Evolutionary conservation across 2,113 vertebrate genomes (phyloP).

Genomic region (Peromyscus polionotus): DNA sequence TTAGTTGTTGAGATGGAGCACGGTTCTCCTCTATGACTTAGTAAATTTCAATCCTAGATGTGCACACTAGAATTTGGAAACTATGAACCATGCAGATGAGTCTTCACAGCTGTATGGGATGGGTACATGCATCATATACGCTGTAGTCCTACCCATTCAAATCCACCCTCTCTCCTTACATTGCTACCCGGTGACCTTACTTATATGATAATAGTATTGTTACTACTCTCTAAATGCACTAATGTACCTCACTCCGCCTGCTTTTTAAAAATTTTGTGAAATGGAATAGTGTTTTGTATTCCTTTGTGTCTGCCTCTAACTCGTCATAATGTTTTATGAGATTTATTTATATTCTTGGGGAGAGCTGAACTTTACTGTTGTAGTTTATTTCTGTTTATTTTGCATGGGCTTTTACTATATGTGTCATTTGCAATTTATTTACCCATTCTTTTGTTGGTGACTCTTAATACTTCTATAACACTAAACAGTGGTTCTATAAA

Average conservation of each 20-base stretch:
- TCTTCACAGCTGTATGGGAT: background rate
- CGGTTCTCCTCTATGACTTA: background rate
- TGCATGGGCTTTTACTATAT: conserved; percentile 36
- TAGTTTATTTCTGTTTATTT: conserved; percentile 61
- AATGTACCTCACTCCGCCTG: background rate
- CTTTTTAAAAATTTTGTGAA: conserved; percentile 21
- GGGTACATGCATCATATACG: background rate
- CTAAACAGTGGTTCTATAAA: conserved; percentile 42
- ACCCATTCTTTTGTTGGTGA: background rate
- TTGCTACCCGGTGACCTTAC: background rate
- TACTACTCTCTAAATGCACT: background rate
- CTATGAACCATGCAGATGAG: background rate
- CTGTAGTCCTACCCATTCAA: background rate
- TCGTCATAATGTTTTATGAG: background rate
- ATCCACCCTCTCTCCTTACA: background rate
- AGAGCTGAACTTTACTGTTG: conserved; percentile 31
- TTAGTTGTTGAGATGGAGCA: background rate
- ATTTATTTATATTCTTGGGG: conserved; percentile 34
- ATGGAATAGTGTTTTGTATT: background rate
- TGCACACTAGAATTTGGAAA: background rate
- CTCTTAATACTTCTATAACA: conserved; percentile 54
- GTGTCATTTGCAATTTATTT: conserved; percentile 58
- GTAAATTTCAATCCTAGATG: background rate
- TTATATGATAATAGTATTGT: background rate
- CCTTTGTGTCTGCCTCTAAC: conserved; percentile 56